phyloP scores from a whole-genome alignment of 2,113 vertebrate genomes.

The Merops nubicus region DNA sequence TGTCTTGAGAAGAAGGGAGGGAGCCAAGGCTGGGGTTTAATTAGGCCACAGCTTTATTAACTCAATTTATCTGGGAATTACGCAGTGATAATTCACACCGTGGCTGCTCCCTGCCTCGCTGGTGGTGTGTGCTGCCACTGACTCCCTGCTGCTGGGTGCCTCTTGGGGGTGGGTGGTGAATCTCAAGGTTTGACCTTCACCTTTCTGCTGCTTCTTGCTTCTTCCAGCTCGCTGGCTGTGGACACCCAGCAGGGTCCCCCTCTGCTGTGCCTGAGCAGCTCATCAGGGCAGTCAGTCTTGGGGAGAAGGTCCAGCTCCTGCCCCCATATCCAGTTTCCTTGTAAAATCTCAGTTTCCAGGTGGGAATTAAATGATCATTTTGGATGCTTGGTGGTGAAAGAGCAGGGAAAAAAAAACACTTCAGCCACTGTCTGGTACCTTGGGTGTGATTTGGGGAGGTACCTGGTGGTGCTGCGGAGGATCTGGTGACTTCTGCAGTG shows the following conservation, averaged over 20 bases:
- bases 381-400: not conserved
- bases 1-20: not conserved
- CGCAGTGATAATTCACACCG: fast-evolving
- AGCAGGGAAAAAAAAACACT: not conserved
- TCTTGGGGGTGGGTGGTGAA: not conserved
- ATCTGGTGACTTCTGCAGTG: not conserved
- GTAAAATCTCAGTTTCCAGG: not conserved
- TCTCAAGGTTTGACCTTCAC: not conserved
- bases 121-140: not conserved
- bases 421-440: not conserved
- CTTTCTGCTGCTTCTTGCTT: not conserved
- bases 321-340: not conserved
- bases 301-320: not conserved
- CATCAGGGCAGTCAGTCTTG: fast-evolving
- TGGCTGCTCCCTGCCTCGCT: not conserved
- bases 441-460: not conserved
- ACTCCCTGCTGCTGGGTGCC: not conserved
- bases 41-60: not conserved
- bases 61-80: not conserved
- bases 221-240: fast-evolving
- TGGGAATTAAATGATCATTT: not conserved
- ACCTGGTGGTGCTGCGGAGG: no score
- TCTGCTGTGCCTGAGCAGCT: not conserved
- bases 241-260: not conserved
- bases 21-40: not conserved